These are phyloP conservation scores for Torymus tubicola DNA, from an alignment of 2,888 invertebrate genomes.

Conservation along the genomic window DNA sequence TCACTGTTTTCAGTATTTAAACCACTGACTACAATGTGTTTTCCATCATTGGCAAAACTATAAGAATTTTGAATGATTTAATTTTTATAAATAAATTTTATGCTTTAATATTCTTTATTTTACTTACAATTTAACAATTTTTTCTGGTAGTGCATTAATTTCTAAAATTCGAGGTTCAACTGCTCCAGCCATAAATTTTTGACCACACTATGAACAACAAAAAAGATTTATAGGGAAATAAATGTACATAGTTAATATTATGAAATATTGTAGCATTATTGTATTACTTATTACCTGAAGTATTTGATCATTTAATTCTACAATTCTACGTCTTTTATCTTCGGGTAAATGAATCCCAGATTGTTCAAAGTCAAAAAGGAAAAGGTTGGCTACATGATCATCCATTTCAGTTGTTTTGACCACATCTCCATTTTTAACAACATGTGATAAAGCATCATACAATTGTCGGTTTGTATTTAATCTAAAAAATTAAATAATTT, in stretches of 20 bases:
- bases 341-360: constrained; percentile 96
- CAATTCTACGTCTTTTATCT: constrained; percentile 84
- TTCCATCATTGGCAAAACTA: constrained; percentile 83
- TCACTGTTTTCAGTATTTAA: constrained; percentile 90
- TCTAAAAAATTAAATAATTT: constrained; percentile 76
- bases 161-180: constrained; percentile 83
- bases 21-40: constrained; percentile 86
- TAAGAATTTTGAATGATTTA: constrained; percentile 45
- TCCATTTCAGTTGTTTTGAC: constrained; percentile 85
- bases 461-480: constrained; percentile 93
- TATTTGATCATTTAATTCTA: constrained; percentile 90
- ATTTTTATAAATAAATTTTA: constrained; percentile 6
- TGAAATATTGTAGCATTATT: not conserved
- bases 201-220: constrained; percentile 79
- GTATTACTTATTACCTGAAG: constrained; percentile 78
- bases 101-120: constrained; percentile 9
- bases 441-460: constrained; percentile 86
- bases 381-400: constrained; percentile 90
- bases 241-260: constrained; percentile 9
- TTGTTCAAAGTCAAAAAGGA: constrained; percentile 98
- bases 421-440: constrained; percentile 85
- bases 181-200: constrained; percentile 88
- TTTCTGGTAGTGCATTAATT: constrained; percentile 82
- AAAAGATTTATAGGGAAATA: constrained; percentile 22
- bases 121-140: constrained; percentile 85